These are phyloP conservation scores for Ypsolopha sequella DNA, from an alignment of 2,888 invertebrate species.

Conservation along the genomic window DNA sequence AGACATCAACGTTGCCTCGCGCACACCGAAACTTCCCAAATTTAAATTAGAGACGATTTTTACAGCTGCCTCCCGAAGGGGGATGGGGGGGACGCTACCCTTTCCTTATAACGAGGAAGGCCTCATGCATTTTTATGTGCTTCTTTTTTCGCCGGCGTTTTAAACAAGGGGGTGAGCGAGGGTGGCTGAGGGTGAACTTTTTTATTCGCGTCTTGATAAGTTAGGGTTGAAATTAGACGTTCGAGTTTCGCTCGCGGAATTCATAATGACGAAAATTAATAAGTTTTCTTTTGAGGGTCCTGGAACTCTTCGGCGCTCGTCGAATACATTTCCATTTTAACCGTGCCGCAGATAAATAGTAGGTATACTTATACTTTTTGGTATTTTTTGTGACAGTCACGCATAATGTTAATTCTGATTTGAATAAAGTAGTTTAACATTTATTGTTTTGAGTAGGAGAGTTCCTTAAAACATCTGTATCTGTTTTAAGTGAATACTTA, in stretches of 20 bases:
- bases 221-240: constrained; percentile 72
- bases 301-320: constrained; percentile 33
- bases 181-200: constrained; percentile 64
- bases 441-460: neutral
- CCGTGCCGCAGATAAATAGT: neutral
- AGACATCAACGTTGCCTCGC: constrained; percentile 66
- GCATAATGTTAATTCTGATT: neutral
- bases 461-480: too few relatives aligned
- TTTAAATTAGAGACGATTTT: constrained; percentile 72
- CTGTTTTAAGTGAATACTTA: too few relatives aligned
- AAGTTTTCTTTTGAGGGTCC: constrained; percentile 67
- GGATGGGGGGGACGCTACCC: constrained; percentile 60
- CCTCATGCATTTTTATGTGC: constrained; percentile 74
- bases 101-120: constrained; percentile 73
- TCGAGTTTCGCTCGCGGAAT: constrained; percentile 71
- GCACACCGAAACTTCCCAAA: constrained; percentile 68
- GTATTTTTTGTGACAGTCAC: neutral
- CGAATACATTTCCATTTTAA: constrained; percentile 19
- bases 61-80: constrained; percentile 65
- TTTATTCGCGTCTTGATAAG: constrained; percentile 73
- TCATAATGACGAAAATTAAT: constrained; percentile 72
- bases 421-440: neutral
- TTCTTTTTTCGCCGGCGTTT: constrained; percentile 72
- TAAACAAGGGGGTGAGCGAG: constrained; percentile 70
- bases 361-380: constrained; percentile 1